Evolutionary conservation across 2,797 vertebrate genomes (phyloP).

Genomic region (Fringilla coelebs): DNA sequence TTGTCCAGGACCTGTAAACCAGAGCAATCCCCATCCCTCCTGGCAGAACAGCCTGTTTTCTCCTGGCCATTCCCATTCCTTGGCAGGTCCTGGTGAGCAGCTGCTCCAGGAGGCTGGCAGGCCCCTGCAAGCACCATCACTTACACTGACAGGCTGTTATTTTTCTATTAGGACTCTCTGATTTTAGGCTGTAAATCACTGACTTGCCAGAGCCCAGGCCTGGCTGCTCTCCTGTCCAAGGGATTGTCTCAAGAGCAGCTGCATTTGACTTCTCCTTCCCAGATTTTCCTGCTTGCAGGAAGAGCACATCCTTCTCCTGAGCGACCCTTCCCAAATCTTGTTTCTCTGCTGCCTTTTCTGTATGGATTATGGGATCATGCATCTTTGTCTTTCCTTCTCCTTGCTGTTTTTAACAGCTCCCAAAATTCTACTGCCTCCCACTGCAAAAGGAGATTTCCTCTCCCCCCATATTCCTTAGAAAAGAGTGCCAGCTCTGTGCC

Average conservation of each 20-base stretch:
- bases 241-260: background rate
- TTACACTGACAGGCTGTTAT: background rate
- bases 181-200: constrained; percentile 18
- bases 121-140: background rate
- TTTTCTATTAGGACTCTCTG: background rate
- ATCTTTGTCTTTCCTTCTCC: background rate
- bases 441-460: background rate
- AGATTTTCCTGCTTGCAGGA: background rate
- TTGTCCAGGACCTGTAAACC: background rate
- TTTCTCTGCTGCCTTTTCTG: background rate
- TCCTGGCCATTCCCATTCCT: background rate
- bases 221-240: background rate
- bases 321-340: background rate
- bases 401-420: background rate
- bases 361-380: rapidly evolving
- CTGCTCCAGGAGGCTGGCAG: background rate
- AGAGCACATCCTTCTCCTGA: background rate
- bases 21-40: background rate
- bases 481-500: background rate
- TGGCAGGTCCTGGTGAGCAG: background rate
- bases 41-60: background rate
- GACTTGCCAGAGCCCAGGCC: background rate
- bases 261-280: background rate
- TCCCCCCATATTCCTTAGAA: background rate
- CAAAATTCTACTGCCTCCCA: background rate